phyloP scores from a whole-genome alignment of 2,797 vertebrate genomes.

The Scleropages formosus region DNA sequence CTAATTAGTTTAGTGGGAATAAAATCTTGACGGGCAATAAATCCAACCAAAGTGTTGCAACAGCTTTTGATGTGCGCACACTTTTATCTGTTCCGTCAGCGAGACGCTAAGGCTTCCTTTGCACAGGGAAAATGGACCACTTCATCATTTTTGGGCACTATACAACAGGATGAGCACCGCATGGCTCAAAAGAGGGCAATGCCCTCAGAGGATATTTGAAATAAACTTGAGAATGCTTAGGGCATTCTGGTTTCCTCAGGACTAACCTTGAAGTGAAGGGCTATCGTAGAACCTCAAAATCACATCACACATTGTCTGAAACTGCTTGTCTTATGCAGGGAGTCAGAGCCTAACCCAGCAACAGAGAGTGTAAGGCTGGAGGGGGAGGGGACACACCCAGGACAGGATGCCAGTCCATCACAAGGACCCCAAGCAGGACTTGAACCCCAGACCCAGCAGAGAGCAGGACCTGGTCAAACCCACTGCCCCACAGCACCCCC shows the following conservation, averaged over 20 bases:
- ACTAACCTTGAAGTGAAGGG: constrained; percentile 10
- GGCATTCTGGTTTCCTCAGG: constrained; percentile 13
- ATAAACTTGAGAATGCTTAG: neutral
- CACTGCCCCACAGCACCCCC: too few species aligned
- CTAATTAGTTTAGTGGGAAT: constrained; percentile 25
- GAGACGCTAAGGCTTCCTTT: constrained; percentile 14
- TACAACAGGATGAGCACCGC: constrained; percentile 23
- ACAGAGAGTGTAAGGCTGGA: too few species aligned
- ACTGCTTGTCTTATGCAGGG: too few species aligned
- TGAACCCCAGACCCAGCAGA: too few species aligned
- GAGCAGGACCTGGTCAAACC: too few species aligned
- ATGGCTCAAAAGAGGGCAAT: constrained; percentile 26
- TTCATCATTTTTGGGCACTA: constrained; percentile 27
- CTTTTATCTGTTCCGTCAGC: constrained; percentile 31
- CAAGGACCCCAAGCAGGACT: too few species aligned
- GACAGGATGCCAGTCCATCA: too few species aligned
- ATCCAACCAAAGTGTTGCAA: constrained; percentile 29
- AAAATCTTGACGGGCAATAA: constrained; percentile 18
- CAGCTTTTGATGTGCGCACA: constrained; percentile 33
- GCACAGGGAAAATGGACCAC: constrained; percentile 20
- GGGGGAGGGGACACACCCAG: too few species aligned
- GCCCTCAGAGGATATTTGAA: constrained; percentile 18
- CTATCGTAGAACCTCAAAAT: constrained; percentile 20
- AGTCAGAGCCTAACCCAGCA: too few species aligned
- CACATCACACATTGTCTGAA: too few species aligned